Percentiles rank a stretch among this genome's conserved stretches.
These are phyloP conservation scores for Anniella stebbinsi DNA, from an alignment of 2,797 vertebrate genomes.

Conservation along the genomic window DNA sequence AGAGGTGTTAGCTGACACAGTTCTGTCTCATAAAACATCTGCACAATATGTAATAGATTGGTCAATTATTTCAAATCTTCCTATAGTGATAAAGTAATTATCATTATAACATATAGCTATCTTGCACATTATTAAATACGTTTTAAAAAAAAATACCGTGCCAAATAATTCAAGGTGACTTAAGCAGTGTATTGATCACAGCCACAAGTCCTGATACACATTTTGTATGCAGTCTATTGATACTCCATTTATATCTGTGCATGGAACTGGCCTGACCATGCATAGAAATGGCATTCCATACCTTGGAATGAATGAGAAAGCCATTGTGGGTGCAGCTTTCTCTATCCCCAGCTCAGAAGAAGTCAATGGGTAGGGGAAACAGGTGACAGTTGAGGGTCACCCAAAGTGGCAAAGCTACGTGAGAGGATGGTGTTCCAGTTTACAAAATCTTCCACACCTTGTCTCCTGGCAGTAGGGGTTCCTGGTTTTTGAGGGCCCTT, in stretches of 20 bases:
- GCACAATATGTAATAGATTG: slow-evolving; percentile 10
- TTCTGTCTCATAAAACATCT: slow-evolving; percentile 35
- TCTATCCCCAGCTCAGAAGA: neutral
- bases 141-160: neutral
- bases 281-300: neutral
- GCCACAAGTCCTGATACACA: neutral
- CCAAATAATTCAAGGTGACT: slow-evolving; percentile 25
- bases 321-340: neutral
- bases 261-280: neutral
- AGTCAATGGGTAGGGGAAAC: neutral
- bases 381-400: neutral
- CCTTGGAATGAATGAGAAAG: neutral
- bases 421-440: neutral
- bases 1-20: slow-evolving; percentile 22
- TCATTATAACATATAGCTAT: neutral
- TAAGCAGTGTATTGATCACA: neutral
- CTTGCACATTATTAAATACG: neutral
- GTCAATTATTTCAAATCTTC: slow-evolving; percentile 26
- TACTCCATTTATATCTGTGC: neutral
- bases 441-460: neutral
- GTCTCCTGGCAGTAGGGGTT: neutral
- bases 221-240: neutral
- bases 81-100: slow-evolving; percentile 11
- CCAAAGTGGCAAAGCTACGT: neutral
- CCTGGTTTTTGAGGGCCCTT: too few relatives aligned